These are phyloP conservation scores for Eupithecia pulchellata DNA, from an alignment of 2,888 invertebrate species.

Conservation along the genomic window DNA sequence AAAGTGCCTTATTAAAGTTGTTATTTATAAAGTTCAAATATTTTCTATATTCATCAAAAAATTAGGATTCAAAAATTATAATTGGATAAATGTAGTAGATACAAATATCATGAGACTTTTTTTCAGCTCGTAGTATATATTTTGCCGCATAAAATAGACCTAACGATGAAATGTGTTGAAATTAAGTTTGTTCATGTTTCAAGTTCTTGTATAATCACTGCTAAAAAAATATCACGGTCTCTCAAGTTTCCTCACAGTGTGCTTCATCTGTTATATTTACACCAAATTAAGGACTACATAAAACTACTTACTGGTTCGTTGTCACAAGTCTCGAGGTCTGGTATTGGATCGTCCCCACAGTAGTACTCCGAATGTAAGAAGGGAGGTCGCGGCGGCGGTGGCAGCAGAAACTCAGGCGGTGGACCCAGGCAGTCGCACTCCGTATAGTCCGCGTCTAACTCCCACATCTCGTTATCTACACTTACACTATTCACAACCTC, in stretches of 20 bases:
- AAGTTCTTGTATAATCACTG: too few relatives aligned
- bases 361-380: constrained; percentile 89
- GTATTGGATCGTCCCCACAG: constrained; percentile 89
- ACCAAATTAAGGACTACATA: background rate
- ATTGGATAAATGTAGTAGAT: background rate
- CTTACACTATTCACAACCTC: constrained; percentile 85
- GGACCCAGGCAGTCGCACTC: constrained; percentile 92
- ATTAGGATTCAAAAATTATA: background rate
- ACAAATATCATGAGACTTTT: too few relatives aligned
- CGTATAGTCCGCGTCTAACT: constrained; percentile 88
- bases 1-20: background rate
- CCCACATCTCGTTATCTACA: constrained; percentile 88
- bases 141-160: too few relatives aligned
- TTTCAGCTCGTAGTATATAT: too few relatives aligned
- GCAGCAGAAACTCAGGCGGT: constrained; percentile 90
- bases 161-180: too few relatives aligned
- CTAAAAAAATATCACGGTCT: too few relatives aligned
- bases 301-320: constrained; percentile 89
- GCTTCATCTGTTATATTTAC: background rate
- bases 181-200: too few relatives aligned
- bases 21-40: background rate
- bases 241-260: background rate
- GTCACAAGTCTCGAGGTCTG: constrained; percentile 90
- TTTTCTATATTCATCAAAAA: background rate
- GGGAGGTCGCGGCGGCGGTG: constrained; percentile 90